Percentiles rank a stretch among this genome's conserved stretches.
phyloP scores from a whole-genome alignment of 2,888 invertebrate species.

The Clistopyga incitator region DNA sequence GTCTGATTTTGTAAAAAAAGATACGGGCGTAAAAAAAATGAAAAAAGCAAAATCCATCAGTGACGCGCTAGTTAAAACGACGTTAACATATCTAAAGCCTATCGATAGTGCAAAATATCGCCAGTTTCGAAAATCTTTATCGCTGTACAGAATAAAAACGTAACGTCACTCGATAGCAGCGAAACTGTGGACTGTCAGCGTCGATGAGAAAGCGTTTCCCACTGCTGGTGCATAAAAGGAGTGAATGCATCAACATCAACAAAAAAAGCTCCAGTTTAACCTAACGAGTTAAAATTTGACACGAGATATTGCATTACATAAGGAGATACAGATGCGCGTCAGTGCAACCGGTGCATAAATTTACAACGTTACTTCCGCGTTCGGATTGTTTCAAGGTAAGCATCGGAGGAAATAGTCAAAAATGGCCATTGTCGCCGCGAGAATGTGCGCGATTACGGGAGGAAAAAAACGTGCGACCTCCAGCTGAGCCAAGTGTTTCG shows the following conservation, averaged over 20 bases:
- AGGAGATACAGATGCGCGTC: slow-evolving; percentile 4
- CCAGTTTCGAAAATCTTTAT: too few species aligned
- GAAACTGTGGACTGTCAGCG: too few species aligned
- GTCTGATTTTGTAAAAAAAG: too few species aligned
- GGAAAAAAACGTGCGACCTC: slow-evolving; percentile 68
- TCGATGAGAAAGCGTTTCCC: too few species aligned
- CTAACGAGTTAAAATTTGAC: neutral
- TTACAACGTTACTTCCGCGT: neutral
- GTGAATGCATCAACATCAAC: neutral
- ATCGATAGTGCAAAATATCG: too few species aligned
- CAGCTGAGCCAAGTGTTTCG: slow-evolving; percentile 67
- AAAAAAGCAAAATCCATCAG: too few species aligned
- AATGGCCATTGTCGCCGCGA: slow-evolving; percentile 45
- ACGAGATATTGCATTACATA: slow-evolving; percentile 29
- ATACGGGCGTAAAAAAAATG: too few species aligned
- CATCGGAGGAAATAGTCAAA: slow-evolving; percentile 19
- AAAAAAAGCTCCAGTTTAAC: slow-evolving; percentile 11
- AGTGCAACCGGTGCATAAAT: slow-evolving; percentile 10
- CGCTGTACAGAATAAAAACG: too few species aligned
- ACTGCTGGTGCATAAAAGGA: too few species aligned
- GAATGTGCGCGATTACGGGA: slow-evolving; percentile 26
- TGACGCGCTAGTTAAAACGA: too few species aligned
- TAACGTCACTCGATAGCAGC: too few species aligned
- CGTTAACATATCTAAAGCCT: too few species aligned
- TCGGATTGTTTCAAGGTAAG: slow-evolving; percentile 1